phyloP scores from a whole-genome alignment of 2,888 invertebrate genomes.

The Stenchaetothrips biformis region DNA sequence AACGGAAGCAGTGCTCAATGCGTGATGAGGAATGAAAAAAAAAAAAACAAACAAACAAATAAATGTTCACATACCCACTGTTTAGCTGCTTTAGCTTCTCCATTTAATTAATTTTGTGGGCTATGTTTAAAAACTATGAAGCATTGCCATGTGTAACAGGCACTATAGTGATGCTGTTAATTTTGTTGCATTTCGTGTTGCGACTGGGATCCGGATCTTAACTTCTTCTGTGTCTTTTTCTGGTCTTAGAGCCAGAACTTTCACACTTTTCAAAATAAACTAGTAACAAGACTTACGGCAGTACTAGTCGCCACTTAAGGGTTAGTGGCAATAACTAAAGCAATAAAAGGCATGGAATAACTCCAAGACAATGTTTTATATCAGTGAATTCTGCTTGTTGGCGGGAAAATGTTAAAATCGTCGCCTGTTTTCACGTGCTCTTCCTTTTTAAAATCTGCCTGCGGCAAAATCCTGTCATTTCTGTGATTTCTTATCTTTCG shows the following conservation, averaged over 20 bases:
- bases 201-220: background rate
- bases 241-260: too few species aligned
- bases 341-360: background rate
- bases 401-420: too few species aligned
- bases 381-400: too few species aligned
- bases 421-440: too few species aligned
- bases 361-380: background rate
- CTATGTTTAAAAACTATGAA: background rate
- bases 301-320: background rate
- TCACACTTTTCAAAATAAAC: too few species aligned
- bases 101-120: background rate
- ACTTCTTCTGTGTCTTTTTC: background rate
- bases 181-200: background rate
- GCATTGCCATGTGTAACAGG: background rate
- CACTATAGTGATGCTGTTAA: background rate
- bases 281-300: background rate
- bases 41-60: background rate
- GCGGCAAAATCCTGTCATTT: too few species aligned
- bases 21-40: background rate
- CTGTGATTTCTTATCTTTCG: too few species aligned
- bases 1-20: conserved; percentile 20
- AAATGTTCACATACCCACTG: conserved; percentile 4
- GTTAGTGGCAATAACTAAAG: background rate
- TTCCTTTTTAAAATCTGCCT: too few species aligned
- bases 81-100: conserved; percentile 5